Base-by-base conservation (phyloP, 2,888 invertebrate genomes). In the Lasiommata megera region DNA sequence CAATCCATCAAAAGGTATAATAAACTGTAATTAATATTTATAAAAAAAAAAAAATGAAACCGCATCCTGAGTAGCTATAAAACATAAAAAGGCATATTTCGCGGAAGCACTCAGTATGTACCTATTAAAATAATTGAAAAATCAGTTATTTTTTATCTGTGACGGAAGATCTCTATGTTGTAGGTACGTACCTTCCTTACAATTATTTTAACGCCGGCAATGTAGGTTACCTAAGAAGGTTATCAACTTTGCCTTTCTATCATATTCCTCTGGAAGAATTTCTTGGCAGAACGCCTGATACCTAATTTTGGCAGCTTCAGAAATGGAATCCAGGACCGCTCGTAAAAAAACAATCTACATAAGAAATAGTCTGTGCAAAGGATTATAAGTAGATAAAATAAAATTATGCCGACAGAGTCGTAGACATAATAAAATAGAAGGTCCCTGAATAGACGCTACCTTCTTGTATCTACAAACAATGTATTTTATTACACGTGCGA, bases 401-500 rank as follows among this genome's bases (percentile, higher is more conserved):
- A 11, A 11, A 11, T 11, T 34, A 1, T 11, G 34, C 11, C 34
- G 9, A 31, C 31, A 31, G 7, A 31, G 31, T 31, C 9, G 31
- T 31, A 31, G 34, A 34, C 11, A 11, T 40, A 17, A n/a, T 41
- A 47, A 16, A 8, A 51, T 6, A 37, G 9, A 7, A 23, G 40
- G n/a, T 17, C 40, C 40, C 40, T 40, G 51, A 38, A 23, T 37
- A 7, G 7, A 7, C 37, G 16, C 11, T 28, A 40, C 16, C 3
- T 51, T 17, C 44, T 44, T 3, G 17, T 12, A n/a, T n/a, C n/a
- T n/a, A 17, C 31, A 16, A 31, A 52, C 52, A 52, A 40, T 41
- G 52, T 52, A 52, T 40, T 52, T 52, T 11, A 51, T 52, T 41
- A 52, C 31, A 12, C 23, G n/a, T 11, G 8, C 18, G n/a, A 52